Conservation (phyloP, 1,140 invertebrate genomes). For the Gyrodactylus salaris region DNA sequence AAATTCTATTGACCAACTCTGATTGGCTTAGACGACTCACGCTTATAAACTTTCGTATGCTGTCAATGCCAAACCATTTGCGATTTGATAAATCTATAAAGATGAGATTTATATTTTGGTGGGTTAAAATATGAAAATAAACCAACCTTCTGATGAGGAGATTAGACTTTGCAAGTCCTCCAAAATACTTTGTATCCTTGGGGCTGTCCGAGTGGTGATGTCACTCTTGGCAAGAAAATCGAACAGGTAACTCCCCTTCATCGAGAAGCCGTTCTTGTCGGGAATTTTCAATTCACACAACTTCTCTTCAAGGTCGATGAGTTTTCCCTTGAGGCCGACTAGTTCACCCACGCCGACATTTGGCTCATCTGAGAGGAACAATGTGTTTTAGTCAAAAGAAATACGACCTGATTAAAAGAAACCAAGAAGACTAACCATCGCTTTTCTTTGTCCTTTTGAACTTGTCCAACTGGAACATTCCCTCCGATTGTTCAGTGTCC, state of each 20-base stretch:
- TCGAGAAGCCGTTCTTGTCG: slow-evolving; percentile 27
- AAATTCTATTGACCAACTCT: too few species aligned
- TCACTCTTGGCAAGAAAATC: slow-evolving; percentile 30
- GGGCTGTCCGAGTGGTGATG: slow-evolving; percentile 17
- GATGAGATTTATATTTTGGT: too few species aligned
- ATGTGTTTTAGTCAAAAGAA: too few species aligned
- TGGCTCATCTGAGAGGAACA: too few species aligned
- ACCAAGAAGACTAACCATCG: background rate
- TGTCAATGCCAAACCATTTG: background rate
- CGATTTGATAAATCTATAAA: background rate
- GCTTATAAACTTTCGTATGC: background rate
- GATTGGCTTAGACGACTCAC: too few species aligned
- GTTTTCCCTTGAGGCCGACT: slow-evolving; percentile 36
- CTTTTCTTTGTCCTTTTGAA: background rate
- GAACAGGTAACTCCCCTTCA: slow-evolving; percentile 36
- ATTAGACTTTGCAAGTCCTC: background rate
- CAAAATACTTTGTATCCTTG: background rate
- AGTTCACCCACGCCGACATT: slow-evolving; percentile 16
- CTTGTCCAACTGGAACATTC: background rate
- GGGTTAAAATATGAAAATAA: background rate
- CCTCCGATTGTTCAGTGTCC: background rate
- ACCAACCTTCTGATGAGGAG: background rate
- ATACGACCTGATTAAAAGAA: too few species aligned
- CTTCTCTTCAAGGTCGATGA: slow-evolving; percentile 38
- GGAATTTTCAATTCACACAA: slow-evolving; percentile 30